Percentiles rank a stretch among this genome's conserved stretches.
Evolutionary conservation across 2,888 invertebrate species (phyloP).

Genomic region (Dryococelus australis): DNA sequence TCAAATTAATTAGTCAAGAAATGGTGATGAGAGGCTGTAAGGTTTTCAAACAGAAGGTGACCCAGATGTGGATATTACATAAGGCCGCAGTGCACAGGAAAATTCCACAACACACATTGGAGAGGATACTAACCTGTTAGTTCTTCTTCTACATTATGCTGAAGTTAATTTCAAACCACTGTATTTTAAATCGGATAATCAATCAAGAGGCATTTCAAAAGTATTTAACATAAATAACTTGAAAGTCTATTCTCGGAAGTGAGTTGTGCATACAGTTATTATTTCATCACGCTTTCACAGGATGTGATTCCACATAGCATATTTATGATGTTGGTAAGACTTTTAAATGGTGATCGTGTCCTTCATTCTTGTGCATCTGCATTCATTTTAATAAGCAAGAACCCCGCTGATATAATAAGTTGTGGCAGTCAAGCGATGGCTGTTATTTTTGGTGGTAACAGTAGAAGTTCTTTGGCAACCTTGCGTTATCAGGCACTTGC

Average conservation of each 20-base stretch:
- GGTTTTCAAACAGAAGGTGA: neutral
- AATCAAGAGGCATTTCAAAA: slow-evolving; percentile 24
- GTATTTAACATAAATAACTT: neutral
- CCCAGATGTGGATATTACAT: neutral
- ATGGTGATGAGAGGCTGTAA: neutral
- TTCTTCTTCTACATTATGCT: neutral
- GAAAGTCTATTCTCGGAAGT: neutral
- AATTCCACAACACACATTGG: slow-evolving; percentile 11
- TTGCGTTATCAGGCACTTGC: too few species aligned
- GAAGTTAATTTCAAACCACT: neutral
- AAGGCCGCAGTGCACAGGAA: neutral
- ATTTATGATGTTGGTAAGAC: slow-evolving; percentile 18
- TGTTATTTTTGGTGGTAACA: too few species aligned
- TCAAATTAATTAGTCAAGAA: too few species aligned
- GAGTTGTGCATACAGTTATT: neutral
- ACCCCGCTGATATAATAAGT: too few species aligned
- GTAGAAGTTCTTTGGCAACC: too few species aligned
- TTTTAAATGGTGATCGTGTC: too few species aligned
- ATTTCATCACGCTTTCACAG: neutral
- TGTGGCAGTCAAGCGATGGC: too few species aligned
- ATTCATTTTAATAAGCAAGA: too few species aligned
- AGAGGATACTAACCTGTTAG: neutral
- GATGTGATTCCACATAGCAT: neutral
- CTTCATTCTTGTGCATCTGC: too few species aligned
- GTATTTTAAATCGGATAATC: slow-evolving; percentile 19